Percentiles rank a stretch among this genome's conserved stretches.
These are phyloP conservation scores for Rhopalosiphum padi DNA, from an alignment of 1,140 invertebrate species.

Conservation along the genomic window DNA sequence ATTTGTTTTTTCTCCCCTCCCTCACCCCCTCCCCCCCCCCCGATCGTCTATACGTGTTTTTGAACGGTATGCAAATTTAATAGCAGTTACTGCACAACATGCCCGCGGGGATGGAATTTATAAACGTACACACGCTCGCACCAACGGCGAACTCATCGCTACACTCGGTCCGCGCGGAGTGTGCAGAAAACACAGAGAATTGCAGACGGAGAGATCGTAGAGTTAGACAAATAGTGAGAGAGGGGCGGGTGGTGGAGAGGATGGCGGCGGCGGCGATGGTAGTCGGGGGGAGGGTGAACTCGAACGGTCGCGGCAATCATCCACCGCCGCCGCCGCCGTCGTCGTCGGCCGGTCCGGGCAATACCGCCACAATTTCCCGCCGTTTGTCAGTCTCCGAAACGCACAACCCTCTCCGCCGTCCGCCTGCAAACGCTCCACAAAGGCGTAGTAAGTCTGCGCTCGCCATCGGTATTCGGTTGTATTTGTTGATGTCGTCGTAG, in stretches of 20 bases:
- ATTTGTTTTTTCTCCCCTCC: background rate
- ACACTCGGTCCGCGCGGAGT: too few relatives aligned
- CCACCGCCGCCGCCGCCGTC: too few relatives aligned
- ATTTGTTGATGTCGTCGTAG: background rate
- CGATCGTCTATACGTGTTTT: background rate
- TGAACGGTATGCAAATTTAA: constrained; percentile 22
- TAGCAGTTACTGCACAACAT: constrained; percentile 5
- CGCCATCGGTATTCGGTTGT: background rate
- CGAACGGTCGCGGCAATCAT: background rate
- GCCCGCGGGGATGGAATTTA: background rate
- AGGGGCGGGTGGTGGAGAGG: too few relatives aligned
- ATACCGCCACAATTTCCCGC: background rate
- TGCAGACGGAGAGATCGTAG: background rate
- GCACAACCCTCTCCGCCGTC: background rate
- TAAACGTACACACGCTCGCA: background rate
- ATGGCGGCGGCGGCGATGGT: background rate
- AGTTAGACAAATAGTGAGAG: background rate
- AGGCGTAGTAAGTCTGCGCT: background rate
- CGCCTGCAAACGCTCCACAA: background rate
- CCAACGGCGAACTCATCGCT: background rate
- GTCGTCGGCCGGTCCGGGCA: background rate
- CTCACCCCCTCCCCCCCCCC: too few relatives aligned
- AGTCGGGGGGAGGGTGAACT: background rate
- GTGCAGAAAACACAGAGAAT: background rate
- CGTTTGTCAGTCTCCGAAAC: background rate